Base-by-base conservation (phyloP, 2,888 invertebrate genomes). In the Eilema depressum region DNA sequence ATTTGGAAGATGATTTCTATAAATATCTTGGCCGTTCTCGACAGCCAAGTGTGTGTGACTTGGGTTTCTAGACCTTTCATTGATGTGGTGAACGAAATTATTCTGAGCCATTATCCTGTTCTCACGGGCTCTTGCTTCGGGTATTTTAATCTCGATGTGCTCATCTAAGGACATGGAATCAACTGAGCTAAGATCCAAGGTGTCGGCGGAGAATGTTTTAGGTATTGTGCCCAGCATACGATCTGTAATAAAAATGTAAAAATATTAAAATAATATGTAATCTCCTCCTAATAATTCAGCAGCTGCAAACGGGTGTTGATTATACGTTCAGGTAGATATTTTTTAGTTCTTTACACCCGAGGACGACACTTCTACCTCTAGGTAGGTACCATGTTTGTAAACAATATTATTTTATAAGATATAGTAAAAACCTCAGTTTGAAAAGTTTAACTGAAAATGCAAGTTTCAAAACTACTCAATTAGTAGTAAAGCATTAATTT, bases 141-240 rank as follows among this genome's bases (percentile, higher is more conserved):
- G 97, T 93, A 92, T 96, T 78, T 96, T 96, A 82, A 96, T 96
- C 82, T 96, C 96, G 53, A 96, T 96, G 83, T 96, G 96, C 73
- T 96, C 96, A 80, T 96, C 96, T 71, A 95, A 85, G 0, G 96
- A 96, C 85, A 96, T 96, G 68, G 96, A 96, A 80, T 96, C 96
- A 66, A 96, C 95, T 62, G 96, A 97, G 81, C 96, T 96, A 72
- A 95, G 85, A 81, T 95, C 95, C 68, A 96, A 88, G 7, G 96
- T 97, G 80, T 96, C 96, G 81, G 96, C 96, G 78, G 96, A 96
- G 87, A 95, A 93, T 17, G 94, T 91, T 81, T 95, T 95, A 75
- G 95, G 95, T 82, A 95, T 95, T 70, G 94, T 93, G 76, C 95
- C 95, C 71, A 95, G 85, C 90, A 95, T 91, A 75, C 95, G 94